Evolutionary conservation across 2,888 invertebrate species (phyloP), one percentile per base, ranked within the genome.

Genomic region (Emmelina monodactyla): DNA sequence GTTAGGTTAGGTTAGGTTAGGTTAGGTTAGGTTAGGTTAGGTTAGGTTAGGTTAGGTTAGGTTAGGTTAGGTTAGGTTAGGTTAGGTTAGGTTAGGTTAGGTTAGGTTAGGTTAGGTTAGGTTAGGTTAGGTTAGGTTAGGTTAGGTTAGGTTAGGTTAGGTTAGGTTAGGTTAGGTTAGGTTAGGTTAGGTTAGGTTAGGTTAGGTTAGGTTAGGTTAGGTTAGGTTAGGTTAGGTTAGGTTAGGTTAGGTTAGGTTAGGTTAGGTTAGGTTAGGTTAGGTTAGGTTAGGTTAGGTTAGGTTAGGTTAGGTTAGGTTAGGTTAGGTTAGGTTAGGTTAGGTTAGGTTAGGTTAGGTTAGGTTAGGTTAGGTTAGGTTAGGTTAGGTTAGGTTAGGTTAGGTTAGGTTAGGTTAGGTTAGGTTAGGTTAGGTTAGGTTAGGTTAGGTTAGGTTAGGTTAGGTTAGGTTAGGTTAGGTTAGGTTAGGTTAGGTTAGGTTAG

Each of bases 141-240:
- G 39, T 37, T 39, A 39, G 37, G 39, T 44, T 44, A 44, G 43
- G 43, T 43, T 43, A 44, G 45, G 45, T 47, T 47, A 45, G 47
- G 47, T 47, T 47, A 45, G 45, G 47, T 47, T 45, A 45, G 46
- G 46, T 46, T 47, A 44, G 42, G 45, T 47, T 45, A 39, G 40
- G 43, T 40, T 43, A 39, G 42, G 43, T 39, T 44, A 39, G 40
- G 43, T 42, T 42, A 41, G 43, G 43, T 45, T 43, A 19, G 19
- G 19, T 19, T 19, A 19, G 19, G 19, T 19, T 34, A 41, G 41
- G 42, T 42, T 44, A 42, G 41, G 43, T 45, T 44, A 43, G 42
- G 42, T 42, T 39, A 39, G 45, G 41, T 43, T 39, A 42, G 45
- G 46, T 42, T 43, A 46, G 47, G 44, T 44, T 45, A 43, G 43